Evolutionary conservation across 2,888 invertebrate genomes (phyloP), one percentile per base, ranked within the genome.

Genomic region (Brenthis hecate): DNA sequence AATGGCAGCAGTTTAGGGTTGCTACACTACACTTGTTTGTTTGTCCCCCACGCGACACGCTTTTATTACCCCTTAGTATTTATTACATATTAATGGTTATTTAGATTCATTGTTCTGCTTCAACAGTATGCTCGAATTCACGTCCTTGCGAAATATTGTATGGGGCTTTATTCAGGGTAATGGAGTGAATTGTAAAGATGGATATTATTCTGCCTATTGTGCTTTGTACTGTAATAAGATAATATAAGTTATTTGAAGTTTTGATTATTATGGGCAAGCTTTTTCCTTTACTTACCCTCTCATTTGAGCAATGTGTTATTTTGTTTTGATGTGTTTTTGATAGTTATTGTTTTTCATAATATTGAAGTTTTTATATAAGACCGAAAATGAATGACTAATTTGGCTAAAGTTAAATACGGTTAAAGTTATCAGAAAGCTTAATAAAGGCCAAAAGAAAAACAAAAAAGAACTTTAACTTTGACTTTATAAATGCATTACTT

Each of bases 71-170:
- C 92, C 86, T 87, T 88, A 89, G 90, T 91, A 92, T 92, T 92
- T 92, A 92, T 92, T 92, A 91, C 92, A 91, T 92, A 92, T 92
- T 92, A 92, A 92, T 92, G 91, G 92, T 92, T 92, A 92, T 92
- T 92, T 91, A 86, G 91, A 89, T 89, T 91, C 91, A 92, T 92
- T 92, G 92, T 92, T 86, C 87, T 81, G 86, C 82, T 83, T 82
- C 82, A 83, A 87, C 92, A 91, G 92, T 92, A 91, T 91, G 92
- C 88, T 91, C 84, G 87, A 91, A 91, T 92, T 92, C 91, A 92
- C 89, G 82, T 88, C 84, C 79, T 83, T 81, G 88, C 85, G 79
- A 87, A 89, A 86, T 87, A 86, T 91, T 89, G 86, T 85, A 91
- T 85, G 74, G 83, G 74, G 78, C 85, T 83, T 85, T 77, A 75